phyloP scores from a whole-genome alignment of 2,113 vertebrate species.

The Proteles cristata region DNA sequence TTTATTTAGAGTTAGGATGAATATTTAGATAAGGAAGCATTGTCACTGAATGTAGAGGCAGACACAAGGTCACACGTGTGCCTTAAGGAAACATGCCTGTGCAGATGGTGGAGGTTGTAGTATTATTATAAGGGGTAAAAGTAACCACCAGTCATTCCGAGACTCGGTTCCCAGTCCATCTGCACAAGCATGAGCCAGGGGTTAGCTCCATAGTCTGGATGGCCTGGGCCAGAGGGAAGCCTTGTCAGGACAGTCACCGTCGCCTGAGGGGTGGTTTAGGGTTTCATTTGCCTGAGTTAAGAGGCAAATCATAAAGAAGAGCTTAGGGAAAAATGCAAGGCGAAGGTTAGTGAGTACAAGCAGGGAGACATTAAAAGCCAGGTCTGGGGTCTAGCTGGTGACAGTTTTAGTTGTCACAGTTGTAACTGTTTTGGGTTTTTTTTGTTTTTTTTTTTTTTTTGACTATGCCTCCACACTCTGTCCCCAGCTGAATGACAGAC shows the following conservation, averaged over 20 bases:
- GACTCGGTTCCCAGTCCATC: background rate
- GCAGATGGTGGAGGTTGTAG: background rate
- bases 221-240: background rate
- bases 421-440: background rate
- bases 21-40: background rate
- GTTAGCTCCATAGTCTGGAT: background rate
- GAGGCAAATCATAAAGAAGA: background rate
- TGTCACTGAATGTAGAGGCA: background rate
- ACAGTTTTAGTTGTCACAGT: background rate
- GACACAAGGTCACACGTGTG: background rate
- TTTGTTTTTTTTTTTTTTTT: background rate
- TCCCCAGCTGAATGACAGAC: background rate
- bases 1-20: background rate
- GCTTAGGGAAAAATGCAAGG: background rate
- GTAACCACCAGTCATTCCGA: background rate
- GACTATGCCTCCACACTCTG: background rate
- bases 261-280: background rate
- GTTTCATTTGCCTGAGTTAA: background rate
- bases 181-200: background rate
- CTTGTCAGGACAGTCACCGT: background rate
- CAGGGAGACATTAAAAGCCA: background rate
- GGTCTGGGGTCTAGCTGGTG: background rate
- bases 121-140: background rate
- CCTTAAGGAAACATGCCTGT: background rate
- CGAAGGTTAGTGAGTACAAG: background rate